Conservation (phyloP, 2,888 invertebrate species). For the Cataglyphis albicans region DNA sequence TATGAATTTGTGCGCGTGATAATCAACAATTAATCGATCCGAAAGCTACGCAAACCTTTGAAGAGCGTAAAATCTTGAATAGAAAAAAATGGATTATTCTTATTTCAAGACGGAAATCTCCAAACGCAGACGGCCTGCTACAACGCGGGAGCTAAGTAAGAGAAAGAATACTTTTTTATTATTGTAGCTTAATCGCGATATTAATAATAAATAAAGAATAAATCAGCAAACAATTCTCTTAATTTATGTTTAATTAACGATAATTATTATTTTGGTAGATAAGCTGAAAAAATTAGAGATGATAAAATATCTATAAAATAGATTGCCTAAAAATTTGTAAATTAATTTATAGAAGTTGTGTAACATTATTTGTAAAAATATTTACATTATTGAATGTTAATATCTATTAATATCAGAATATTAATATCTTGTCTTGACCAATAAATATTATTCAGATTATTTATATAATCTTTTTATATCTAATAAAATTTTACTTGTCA, state of each 20-base stretch:
- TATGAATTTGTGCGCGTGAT: background rate
- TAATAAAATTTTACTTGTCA: background rate
- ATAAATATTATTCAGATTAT: background rate
- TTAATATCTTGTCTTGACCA: background rate
- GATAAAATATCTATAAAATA: background rate
- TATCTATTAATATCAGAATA: background rate
- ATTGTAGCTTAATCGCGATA: background rate
- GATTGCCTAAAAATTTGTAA: background rate
- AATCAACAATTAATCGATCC: background rate
- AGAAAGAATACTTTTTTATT: constrained; percentile 50
- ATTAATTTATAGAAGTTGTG: background rate
- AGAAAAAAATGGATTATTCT: constrained; percentile 85
- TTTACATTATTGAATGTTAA: background rate
- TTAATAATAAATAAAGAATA: background rate
- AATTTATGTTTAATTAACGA: background rate
- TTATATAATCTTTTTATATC: background rate
- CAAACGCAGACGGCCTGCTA: constrained; percentile 86
- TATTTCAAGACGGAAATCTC: constrained; percentile 86
- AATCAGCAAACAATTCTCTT: background rate
- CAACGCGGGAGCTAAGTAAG: constrained; percentile 88
- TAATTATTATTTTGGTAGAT: background rate
- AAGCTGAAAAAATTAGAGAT: background rate
- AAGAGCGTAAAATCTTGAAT: constrained; percentile 12
- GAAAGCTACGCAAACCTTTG: background rate
- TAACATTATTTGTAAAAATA: background rate